Conservation (phyloP, 2,888 invertebrate species). For the Eupeodes luniger region DNA sequence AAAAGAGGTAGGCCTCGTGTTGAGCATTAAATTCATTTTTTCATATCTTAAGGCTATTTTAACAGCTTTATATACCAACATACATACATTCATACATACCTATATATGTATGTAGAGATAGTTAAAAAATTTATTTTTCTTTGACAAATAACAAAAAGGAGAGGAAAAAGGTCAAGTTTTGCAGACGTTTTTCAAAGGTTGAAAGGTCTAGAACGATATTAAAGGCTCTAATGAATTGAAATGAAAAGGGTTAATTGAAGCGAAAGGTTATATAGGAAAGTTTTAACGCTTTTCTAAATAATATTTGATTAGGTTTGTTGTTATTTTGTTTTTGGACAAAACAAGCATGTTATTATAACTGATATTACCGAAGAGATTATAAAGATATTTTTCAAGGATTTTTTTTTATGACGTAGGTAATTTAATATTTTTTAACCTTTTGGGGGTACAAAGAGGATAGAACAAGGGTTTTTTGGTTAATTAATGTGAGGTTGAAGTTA, state of each 20-base stretch:
- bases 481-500: no score
- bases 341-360: no score
- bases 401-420: no score
- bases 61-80: background rate
- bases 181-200: conserved; percentile 19
- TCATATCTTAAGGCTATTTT: conserved; percentile 29
- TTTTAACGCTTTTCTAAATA: background rate
- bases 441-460: no score
- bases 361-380: no score
- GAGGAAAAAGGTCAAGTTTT: conserved; percentile 30
- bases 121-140: conserved; percentile 42
- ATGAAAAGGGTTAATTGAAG: conserved; percentile 32
- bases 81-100: background rate
- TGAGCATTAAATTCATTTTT: conserved; percentile 50
- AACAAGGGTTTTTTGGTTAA: no score
- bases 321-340: background rate
- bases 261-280: background rate
- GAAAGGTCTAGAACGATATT: conserved; percentile 8
- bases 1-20: conserved; percentile 48
- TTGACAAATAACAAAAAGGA: conserved; percentile 24
- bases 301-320: conserved; percentile 7
- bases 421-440: no score
- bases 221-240: conserved; percentile 24
- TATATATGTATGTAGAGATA: background rate
- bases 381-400: no score